These are phyloP conservation scores for Lottia scabra DNA, from an alignment of 2,888 invertebrate species.

Conservation along the genomic window DNA sequence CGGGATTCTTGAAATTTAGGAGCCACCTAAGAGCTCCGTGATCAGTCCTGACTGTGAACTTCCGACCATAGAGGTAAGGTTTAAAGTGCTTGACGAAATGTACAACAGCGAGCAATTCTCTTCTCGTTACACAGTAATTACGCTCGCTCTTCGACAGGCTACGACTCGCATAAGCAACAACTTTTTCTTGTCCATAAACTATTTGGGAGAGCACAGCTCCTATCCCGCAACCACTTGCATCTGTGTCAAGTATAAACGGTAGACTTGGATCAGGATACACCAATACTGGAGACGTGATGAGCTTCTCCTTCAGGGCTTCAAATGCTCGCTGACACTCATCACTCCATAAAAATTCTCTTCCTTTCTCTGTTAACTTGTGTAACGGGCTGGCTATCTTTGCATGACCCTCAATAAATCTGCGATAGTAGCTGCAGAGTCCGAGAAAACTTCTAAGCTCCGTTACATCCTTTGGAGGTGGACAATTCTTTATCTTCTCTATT, in stretches of 20 bases:
- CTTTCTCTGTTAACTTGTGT: neutral
- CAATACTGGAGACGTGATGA: constrained; percentile 30
- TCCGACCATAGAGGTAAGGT: constrained; percentile 29
- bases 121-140: constrained; percentile 30
- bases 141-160: constrained; percentile 19
- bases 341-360: constrained; percentile 16
- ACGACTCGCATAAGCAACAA: constrained; percentile 29
- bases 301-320: constrained; percentile 18
- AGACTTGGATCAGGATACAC: constrained; percentile 21
- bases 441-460: neutral
- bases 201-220: constrained; percentile 30
- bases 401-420: neutral
- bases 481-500: neutral
- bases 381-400: no score
- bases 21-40: constrained; percentile 34
- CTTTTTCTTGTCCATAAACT: constrained; percentile 27
- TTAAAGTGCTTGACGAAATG: constrained; percentile 24
- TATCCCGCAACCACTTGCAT: constrained; percentile 33
- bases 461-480: neutral
- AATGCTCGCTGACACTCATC: constrained; percentile 21
- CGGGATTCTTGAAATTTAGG: no score
- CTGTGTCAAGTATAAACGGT: constrained; percentile 31
- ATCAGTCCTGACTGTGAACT: constrained; percentile 32
- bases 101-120: constrained; percentile 28
- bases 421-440: neutral